Base-by-base conservation (phyloP, 1,140 invertebrate species). In the Bacillus rossius region DNA sequence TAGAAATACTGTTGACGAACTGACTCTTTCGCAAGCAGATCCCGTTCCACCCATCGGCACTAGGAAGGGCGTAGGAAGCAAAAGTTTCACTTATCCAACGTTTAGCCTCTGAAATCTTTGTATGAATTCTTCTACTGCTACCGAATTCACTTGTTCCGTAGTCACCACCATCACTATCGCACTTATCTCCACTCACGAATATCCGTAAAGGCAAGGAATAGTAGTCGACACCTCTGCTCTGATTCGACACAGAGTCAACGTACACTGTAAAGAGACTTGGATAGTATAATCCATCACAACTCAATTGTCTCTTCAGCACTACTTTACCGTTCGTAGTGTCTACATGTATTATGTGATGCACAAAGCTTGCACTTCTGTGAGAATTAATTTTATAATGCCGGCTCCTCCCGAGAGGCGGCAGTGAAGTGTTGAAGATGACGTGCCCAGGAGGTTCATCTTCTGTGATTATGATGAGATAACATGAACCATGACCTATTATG, bases 261-360 rank as follows among this genome's bases (percentile, higher is more conserved):
- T 91, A 90, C 62, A 92, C 82, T 3, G 89, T 91, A 71, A 93
- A 91, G 16, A 92, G 78, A 63, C 89, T 86, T 0, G 90, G 88
- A 66, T 92, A 92, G 51, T 86, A 84, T 8, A 91, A 77, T 25
- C 88, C 88, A 59, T 91, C 84, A 73, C 91, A 94, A 62, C 82
- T 80, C n/a, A 93, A 73, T 14, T 75, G 73, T 62, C 84, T 83
- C 57, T 83, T 81, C n/a, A 92, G 70, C 1, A 81, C 82, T n/a
- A 93, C 84, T 49, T 84, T 80, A 1, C 90, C 91, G 48, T 78
- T 83, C 62, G 84, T 81, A 34, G 83, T 79, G 69, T 89, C 84
- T 23, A 94, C 87, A 57, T 83, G 76, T 41, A 93, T 79, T 47
- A 92, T 77, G 65, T 86, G 85, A 56, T 85, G 81, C 1, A 92